Evolutionary conservation across 37 sponge, comb jelly and placozoan species (phyloP).

Genomic region (Eunapius fragilis): DNA sequence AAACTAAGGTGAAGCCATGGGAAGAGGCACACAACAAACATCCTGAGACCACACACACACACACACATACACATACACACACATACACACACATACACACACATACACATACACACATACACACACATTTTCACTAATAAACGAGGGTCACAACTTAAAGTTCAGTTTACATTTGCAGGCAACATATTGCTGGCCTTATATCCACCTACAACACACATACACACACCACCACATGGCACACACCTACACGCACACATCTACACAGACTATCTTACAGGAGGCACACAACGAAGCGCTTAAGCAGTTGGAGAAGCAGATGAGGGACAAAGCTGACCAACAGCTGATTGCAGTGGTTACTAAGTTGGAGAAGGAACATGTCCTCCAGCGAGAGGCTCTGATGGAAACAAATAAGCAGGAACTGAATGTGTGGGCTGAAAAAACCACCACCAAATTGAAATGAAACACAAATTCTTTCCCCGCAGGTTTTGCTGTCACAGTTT

Average conservation of each 20-base stretch:
- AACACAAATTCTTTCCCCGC: background rate
- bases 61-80: slow-evolving; percentile 6
- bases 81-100: background rate
- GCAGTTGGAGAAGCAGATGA: background rate
- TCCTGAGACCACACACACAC: background rate
- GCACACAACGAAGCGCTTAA: background rate
- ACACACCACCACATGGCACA: background rate
- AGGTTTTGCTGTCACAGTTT: slow-evolving; percentile 22
- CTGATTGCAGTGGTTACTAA: background rate
- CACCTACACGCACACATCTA: background rate
- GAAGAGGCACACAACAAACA: background rate
- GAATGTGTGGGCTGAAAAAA: background rate
- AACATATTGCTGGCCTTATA: too few relatives aligned
- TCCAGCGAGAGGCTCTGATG: background rate
- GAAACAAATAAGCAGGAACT: background rate
- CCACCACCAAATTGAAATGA: background rate
- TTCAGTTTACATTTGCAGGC: too few relatives aligned
- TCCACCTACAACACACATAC: background rate
- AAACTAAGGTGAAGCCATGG: background rate
- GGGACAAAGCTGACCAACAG: background rate
- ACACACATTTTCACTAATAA: too few relatives aligned
- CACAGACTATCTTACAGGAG: background rate
- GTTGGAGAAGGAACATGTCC: background rate
- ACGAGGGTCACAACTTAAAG: too few relatives aligned
- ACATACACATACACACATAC: background rate